phyloP scores from a whole-genome alignment of 2,888 invertebrate genomes.

The Stenodera caucasica region DNA sequence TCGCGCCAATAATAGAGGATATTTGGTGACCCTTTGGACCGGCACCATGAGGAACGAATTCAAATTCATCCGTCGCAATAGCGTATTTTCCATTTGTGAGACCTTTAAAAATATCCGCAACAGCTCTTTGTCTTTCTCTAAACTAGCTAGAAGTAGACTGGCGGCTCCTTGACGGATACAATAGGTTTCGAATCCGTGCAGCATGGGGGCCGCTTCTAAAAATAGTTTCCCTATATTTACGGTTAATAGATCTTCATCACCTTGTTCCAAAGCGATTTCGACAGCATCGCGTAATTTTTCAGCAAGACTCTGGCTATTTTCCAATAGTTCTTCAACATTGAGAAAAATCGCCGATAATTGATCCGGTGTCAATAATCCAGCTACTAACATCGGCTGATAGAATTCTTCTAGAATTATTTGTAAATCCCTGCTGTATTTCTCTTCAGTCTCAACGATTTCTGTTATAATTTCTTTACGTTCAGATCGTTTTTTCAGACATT shows the following conservation, averaged over 20 bases:
- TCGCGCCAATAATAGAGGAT: conserved; percentile 87
- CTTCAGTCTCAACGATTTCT: conserved; percentile 94
- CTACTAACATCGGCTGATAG: conserved; percentile 90
- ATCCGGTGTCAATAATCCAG: conserved; percentile 86
- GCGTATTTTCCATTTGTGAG: conserved; percentile 95
- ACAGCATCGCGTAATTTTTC: conserved; percentile 84
- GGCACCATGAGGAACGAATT: conserved; percentile 99
- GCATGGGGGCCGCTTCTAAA: conserved; percentile 87
- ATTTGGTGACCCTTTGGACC: conserved; percentile 95
- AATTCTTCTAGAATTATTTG: conserved; percentile 92
- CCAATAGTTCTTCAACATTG: conserved; percentile 89
- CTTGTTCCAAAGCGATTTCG: conserved; percentile 81
- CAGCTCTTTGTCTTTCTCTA: conserved; percentile 94
- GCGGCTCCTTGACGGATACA: conserved; percentile 92
- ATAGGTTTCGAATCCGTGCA: conserved; percentile 93
- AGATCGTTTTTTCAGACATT: conserved; percentile 83
- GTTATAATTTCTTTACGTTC: conserved; percentile 93
- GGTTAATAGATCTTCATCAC: conserved; percentile 80
- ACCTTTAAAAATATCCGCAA: conserved; percentile 91
- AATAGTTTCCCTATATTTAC: conserved; percentile 91
- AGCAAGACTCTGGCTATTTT: conserved; percentile 80
- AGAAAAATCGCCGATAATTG: conserved; percentile 91
- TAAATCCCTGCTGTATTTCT: conserved; percentile 91
- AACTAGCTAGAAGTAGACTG: conserved; percentile 81
- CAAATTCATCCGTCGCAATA: conserved; percentile 90